Conservation (phyloP, 2,797 vertebrate species). For the Philypnodon macrostomus region DNA sequence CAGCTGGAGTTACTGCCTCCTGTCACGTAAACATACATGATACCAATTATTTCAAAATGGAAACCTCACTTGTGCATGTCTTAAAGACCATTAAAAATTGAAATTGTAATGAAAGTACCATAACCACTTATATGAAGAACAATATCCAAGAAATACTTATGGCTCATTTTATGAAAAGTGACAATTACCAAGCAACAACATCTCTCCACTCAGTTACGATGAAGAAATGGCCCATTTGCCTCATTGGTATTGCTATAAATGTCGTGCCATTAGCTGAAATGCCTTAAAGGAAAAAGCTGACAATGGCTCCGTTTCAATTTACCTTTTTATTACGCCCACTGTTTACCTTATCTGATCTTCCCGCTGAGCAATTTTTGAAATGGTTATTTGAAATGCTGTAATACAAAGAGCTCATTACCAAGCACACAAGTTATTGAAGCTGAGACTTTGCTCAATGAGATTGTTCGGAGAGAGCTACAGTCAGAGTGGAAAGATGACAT, state of each 20-base stretch:
- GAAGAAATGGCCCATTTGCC: constrained; percentile 11
- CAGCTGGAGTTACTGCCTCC: too few relatives aligned
- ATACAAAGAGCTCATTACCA: constrained; percentile 46
- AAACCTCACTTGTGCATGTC: not conserved
- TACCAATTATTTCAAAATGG: too few relatives aligned
- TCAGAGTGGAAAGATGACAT: constrained; percentile 52
- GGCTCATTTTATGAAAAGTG: constrained; percentile 5
- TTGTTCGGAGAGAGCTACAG: constrained; percentile 48
- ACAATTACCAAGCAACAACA: constrained; percentile 9
- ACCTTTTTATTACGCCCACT: constrained; percentile 41
- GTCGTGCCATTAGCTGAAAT: constrained; percentile 13
- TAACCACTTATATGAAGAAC: not conserved
- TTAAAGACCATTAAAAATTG: not conserved
- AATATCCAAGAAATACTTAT: not conserved
- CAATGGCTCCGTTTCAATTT: constrained; percentile 46
- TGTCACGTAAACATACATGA: too few relatives aligned
- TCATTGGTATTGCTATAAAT: constrained; percentile 19
- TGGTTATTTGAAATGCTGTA: constrained; percentile 53
- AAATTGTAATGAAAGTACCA: not conserved
- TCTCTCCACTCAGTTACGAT: constrained; percentile 6
- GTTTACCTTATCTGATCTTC: constrained; percentile 59
- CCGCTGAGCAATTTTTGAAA: constrained; percentile 48
- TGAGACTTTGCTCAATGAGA: constrained; percentile 44
- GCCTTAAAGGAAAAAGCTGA: constrained; percentile 24
- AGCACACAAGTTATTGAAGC: constrained; percentile 48